A percentile compares a stretch with the other conserved stretches of the same genome.
Evolutionary conservation across 1,140 invertebrate genomes (phyloP).

Genomic region (Philopotamus ludificatus): DNA sequence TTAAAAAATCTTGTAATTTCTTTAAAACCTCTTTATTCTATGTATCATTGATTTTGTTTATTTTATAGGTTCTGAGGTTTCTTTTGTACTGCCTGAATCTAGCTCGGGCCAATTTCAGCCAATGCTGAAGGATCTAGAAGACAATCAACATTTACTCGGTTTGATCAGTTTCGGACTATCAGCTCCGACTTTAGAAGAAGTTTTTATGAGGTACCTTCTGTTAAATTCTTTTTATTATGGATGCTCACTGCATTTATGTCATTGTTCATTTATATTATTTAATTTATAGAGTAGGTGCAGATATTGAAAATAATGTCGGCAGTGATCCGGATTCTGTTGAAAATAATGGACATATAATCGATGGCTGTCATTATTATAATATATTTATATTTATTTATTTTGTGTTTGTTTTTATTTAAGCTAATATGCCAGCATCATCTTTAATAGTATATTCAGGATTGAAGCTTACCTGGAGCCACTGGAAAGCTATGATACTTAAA

Average conservation of each 20-base stretch:
- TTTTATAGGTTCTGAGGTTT: constrained; percentile 60
- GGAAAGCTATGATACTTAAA: constrained; percentile 64
- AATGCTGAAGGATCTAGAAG: constrained; percentile 71
- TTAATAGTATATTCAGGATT: constrained; percentile 48
- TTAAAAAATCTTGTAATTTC: too few relatives aligned
- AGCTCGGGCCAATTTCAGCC: constrained; percentile 56
- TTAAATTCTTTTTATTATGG: too few relatives aligned
- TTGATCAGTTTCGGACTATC: constrained; percentile 69
- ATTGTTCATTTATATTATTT: not conserved
- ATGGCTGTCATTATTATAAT: not conserved
- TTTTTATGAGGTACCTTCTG: constrained; percentile 83
- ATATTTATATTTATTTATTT: not conserved
- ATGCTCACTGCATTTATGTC: not conserved
- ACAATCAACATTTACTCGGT: constrained; percentile 60
- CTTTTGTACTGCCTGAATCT: constrained; percentile 59
- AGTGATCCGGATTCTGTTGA: not conserved
- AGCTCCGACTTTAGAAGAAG: constrained; percentile 86
- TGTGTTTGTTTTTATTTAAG: constrained; percentile 14
- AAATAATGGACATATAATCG: not conserved
- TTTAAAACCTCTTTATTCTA: too few relatives aligned
- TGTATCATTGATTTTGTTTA: too few relatives aligned
- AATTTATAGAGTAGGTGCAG: not conserved
- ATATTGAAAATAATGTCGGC: not conserved
- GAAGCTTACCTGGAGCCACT: constrained; percentile 57
- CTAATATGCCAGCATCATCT: constrained; percentile 29